Conservation (phyloP, 1,140 invertebrate genomes). For the Teleopsis dalmanni region DNA sequence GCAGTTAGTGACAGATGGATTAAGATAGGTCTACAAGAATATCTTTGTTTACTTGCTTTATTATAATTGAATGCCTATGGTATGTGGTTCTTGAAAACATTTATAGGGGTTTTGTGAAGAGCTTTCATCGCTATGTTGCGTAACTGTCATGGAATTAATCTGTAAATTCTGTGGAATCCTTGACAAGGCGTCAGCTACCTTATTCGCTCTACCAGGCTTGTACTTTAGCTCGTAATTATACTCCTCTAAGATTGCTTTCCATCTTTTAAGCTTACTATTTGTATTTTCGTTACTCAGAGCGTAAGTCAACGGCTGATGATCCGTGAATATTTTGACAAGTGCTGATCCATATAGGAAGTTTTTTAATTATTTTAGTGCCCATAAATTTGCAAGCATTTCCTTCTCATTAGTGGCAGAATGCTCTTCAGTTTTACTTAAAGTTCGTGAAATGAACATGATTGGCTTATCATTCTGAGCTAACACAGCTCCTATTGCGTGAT, state of each 20-base stretch:
- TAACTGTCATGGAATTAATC: neutral
- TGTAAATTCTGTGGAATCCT: constrained; percentile 3
- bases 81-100: constrained; percentile 18
- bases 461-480: constrained; percentile 24
- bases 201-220: constrained; percentile 27
- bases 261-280: constrained; percentile 30
- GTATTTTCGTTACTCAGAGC: constrained; percentile 8
- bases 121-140: constrained; percentile 5
- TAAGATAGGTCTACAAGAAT: no score
- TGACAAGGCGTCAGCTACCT: constrained; percentile 19
- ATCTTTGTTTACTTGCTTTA: no score
- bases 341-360: constrained; percentile 6
- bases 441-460: constrained; percentile 43
- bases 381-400: constrained; percentile 11
- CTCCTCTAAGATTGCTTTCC: constrained; percentile 26
- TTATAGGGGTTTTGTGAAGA: constrained; percentile 9
- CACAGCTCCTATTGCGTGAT: constrained; percentile 25
- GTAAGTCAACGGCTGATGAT: constrained; percentile 4
- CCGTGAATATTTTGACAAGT: constrained; percentile 5
- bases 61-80: constrained; percentile 3
- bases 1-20: constrained; percentile 7
- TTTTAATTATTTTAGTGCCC: no score
- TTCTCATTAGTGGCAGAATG: constrained; percentile 9
- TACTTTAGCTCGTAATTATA: constrained; percentile 41
- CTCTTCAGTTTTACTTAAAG: constrained; percentile 19